A percentile compares a stretch with the other conserved stretches of the same genome.
Evolutionary conservation across 2,113 vertebrate genomes (phyloP).

Genomic region (crab-eating macaque (Macaca fascicularis)): T2T-MFA8v1.1 NC_088380.1:143866501-143867000

Average conservation of each 20-base stretch:
- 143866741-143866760: background rate
- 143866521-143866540: background rate
- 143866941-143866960: background rate
- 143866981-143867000: background rate
- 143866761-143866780: background rate
- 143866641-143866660: background rate
- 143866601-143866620: background rate
- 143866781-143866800: background rate
- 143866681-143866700: background rate
- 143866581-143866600: background rate
- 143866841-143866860: background rate
- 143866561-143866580: background rate
- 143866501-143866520: background rate
- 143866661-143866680: background rate
- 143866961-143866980: background rate
- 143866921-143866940: background rate
- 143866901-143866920: background rate
- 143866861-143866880: background rate
- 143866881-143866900: background rate
- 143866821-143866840: background rate
- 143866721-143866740: background rate
- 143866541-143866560: background rate
- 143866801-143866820: background rate
- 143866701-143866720: background rate
- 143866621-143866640: background rate